Conservation (phyloP, 1,140 invertebrate species). For the Rhyzopertha dominica region DNA sequence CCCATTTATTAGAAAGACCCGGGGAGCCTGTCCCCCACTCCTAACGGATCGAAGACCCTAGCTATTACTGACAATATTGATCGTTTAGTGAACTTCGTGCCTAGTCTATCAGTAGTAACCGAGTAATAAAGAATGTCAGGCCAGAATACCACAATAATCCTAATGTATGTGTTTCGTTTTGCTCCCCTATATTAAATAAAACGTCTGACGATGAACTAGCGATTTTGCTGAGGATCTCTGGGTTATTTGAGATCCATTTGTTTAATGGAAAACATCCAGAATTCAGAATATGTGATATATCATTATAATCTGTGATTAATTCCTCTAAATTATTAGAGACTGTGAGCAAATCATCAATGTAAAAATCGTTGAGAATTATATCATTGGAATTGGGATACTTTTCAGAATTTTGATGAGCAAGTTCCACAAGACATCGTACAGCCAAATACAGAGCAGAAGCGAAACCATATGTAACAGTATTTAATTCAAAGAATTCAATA, state of each 20-base stretch:
- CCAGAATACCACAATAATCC: conserved; percentile 6
- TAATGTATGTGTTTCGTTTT: conserved; percentile 7
- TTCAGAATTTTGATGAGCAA: conserved; percentile 32
- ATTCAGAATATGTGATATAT: conserved; percentile 20
- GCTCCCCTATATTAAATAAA: background rate
- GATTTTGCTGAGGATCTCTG: conserved; percentile 1
- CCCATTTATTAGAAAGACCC: conserved; percentile 15
- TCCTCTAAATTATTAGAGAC: conserved; percentile 32
- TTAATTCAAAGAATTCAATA: conserved; percentile 23
- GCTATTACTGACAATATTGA: conserved; percentile 10
- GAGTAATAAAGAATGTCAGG: conserved; percentile 10
- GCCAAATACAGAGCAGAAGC: conserved; percentile 34
- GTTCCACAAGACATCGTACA: conserved; percentile 27
- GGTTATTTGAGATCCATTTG: conserved; percentile 18
- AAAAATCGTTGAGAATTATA: conserved; percentile 39
- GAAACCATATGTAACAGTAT: conserved; percentile 39
- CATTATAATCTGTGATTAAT: conserved; percentile 18
- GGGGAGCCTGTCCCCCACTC: conserved; percentile 34
- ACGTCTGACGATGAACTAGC: background rate
- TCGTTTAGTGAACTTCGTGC: background rate
- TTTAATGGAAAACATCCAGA: conserved; percentile 15
- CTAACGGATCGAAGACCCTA: conserved; percentile 45
- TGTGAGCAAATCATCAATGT: conserved; percentile 46
- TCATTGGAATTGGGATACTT: conserved; percentile 31
- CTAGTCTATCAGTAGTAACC: background rate